These are phyloP conservation scores for Rhinoraja longicauda DNA, from an alignment of 2,797 vertebrate genomes.

Conservation along the genomic window DNA sequence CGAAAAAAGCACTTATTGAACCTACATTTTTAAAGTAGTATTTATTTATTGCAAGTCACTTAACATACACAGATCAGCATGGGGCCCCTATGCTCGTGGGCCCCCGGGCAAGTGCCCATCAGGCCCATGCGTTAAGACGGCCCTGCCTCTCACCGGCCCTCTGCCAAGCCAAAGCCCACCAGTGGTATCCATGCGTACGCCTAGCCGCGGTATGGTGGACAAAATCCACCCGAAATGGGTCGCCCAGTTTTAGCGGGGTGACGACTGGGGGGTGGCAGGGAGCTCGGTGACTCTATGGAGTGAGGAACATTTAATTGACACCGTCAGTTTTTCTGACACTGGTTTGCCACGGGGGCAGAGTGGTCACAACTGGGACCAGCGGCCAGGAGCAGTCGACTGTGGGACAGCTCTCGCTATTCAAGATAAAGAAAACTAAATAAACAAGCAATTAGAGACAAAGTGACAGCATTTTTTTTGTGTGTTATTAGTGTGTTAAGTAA, in stretches of 20 bases:
- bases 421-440: too few relatives aligned
- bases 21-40: too few relatives aligned
- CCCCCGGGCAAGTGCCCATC: too few relatives aligned
- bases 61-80: too few relatives aligned
- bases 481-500: background rate
- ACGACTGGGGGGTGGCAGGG: too few relatives aligned
- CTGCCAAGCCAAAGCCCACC: background rate
- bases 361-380: background rate
- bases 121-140: too few relatives aligned
- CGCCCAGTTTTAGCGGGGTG: too few relatives aligned
- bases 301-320: background rate
- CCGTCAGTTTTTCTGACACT: background rate
- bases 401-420: background rate
- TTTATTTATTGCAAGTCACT: too few relatives aligned
- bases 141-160: background rate
- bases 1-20: too few relatives aligned
- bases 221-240: too few relatives aligned
- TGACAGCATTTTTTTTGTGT: background rate
- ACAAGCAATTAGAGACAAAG: background rate
- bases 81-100: too few relatives aligned
- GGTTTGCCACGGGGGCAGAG: background rate
- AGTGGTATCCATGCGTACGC: background rate
- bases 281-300: background rate
- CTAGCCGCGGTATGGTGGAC: background rate
- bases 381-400: background rate